phyloP scores from a whole-genome alignment of 1,140 invertebrate species.

The Zophobas morio region DNA sequence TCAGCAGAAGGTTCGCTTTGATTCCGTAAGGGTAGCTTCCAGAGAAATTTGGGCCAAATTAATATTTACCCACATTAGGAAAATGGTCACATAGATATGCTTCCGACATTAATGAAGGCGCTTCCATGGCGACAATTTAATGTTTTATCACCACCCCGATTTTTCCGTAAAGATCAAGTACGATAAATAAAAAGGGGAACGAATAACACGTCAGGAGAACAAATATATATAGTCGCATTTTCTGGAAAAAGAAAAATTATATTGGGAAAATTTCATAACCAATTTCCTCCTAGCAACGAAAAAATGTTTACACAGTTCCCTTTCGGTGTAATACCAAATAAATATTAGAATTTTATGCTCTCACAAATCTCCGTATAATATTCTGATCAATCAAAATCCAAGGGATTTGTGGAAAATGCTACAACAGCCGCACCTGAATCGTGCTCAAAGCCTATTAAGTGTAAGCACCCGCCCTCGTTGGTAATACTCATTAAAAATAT shows the following conservation, averaged over 20 bases:
- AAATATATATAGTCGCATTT: conserved; percentile 23
- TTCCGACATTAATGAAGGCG: conserved; percentile 6
- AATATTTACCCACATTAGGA: conserved; percentile 22
- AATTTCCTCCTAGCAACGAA: neutral
- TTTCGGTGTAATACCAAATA: neutral
- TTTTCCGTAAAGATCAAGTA: neutral
- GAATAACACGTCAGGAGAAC: conserved; percentile 4
- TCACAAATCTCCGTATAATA: conserved; percentile 5
- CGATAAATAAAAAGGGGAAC: conserved; percentile 21
- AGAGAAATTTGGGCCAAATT: conserved; percentile 7
- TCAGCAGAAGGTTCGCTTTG: conserved; percentile 1
- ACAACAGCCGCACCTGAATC: conserved; percentile 19
- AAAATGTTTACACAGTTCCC: conserved; percentile 9
- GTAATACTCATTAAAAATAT: conserved; percentile 38
- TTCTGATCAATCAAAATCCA: conserved; percentile 2
- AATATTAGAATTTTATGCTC: neutral
- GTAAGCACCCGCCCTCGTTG: neutral
- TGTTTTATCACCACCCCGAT: neutral
- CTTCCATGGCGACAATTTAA: neutral
- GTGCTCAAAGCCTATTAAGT: conserved; percentile 23
- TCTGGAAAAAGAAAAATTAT: conserved; percentile 25
- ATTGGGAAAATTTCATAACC: conserved; percentile 32
- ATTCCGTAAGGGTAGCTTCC: neutral
- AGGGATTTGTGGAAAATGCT: neutral
- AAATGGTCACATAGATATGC: neutral